These are phyloP conservation scores for Galemys pyrenaicus DNA, from an alignment of 2,113 vertebrate species.

Conservation along the genomic window DNA sequence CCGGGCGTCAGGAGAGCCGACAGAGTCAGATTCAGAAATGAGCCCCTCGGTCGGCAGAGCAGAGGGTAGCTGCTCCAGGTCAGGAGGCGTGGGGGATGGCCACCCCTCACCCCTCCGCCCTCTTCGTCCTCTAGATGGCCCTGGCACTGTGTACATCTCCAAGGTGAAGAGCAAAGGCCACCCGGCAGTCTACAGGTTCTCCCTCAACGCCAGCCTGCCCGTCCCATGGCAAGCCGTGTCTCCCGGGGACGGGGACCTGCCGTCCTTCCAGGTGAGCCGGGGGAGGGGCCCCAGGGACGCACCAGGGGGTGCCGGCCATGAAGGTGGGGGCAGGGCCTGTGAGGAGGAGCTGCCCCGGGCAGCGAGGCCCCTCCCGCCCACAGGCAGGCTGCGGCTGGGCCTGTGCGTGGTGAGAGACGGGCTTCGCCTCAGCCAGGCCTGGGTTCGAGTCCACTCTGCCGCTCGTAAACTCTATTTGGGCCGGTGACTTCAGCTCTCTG, in stretches of 20 bases:
- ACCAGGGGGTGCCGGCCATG: neutral
- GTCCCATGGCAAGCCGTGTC: conserved; percentile 91
- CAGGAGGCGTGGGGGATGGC: neutral
- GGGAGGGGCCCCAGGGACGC: neutral
- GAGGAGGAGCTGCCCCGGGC: neutral
- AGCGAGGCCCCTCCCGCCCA: no score
- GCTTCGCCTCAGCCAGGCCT: neutral
- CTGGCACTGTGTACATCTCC: conserved; percentile 93
- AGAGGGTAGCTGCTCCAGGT: neutral
- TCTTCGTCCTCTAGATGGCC: conserved; percentile 83
- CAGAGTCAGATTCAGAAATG: neutral
- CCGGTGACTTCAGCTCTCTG: neutral
- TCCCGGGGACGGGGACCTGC: conserved; percentile 89
- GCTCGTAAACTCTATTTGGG: neutral
- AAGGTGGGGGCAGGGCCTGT: neutral
- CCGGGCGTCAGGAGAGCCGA: neutral
- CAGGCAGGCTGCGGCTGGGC: neutral
- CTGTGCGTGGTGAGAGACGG: neutral
- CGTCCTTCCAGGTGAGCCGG: conserved; percentile 93
- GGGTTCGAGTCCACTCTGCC: conserved; percentile 45
- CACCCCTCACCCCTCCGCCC: neutral
- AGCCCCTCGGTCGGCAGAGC: neutral
- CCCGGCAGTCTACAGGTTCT: conserved; percentile 92
- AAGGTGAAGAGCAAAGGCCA: conserved; percentile 88
- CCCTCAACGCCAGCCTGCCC: conserved; percentile 90